Conservation (phyloP, 2,113 vertebrate species). For the Nanger granti region DNA sequence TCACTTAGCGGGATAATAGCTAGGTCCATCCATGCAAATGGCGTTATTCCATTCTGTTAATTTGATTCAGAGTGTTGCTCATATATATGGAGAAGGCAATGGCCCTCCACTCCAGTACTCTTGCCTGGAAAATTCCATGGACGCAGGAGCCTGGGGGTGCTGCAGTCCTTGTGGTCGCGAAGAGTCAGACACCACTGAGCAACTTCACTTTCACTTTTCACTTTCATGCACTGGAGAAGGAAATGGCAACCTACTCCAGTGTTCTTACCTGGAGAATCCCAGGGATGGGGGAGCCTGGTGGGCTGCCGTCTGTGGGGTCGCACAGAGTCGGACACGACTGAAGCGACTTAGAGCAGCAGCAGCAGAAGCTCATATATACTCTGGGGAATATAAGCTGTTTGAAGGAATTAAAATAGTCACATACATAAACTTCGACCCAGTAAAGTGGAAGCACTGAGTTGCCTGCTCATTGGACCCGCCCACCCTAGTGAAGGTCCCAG, state of each 20-base stretch:
- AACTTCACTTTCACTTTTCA: no score
- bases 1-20: not conserved
- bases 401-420: not conserved
- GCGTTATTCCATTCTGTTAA: not conserved
- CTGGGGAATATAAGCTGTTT: not conserved
- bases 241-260: no score
- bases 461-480: not conserved
- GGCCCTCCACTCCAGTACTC: no score
- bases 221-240: no score
- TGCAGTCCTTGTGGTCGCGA: no score
- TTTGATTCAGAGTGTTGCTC: not conserved
- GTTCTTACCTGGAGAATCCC: no score
- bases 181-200: rapidly evolving
- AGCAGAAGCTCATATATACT: not conserved
- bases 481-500: not conserved
- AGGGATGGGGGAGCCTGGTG: no score
- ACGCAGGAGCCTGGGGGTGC: no score
- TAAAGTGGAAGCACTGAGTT: not conserved
- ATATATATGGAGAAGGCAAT: not conserved
- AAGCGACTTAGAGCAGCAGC: no score
- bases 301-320: rapidly evolving
- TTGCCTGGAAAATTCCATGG: no score
- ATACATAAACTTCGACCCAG: not conserved
- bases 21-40: not conserved
- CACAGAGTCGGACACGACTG: no score